These are phyloP conservation scores for Chlorodrepanis virens DNA, from an alignment of 2,113 vertebrate species.

Conservation along the genomic window DNA sequence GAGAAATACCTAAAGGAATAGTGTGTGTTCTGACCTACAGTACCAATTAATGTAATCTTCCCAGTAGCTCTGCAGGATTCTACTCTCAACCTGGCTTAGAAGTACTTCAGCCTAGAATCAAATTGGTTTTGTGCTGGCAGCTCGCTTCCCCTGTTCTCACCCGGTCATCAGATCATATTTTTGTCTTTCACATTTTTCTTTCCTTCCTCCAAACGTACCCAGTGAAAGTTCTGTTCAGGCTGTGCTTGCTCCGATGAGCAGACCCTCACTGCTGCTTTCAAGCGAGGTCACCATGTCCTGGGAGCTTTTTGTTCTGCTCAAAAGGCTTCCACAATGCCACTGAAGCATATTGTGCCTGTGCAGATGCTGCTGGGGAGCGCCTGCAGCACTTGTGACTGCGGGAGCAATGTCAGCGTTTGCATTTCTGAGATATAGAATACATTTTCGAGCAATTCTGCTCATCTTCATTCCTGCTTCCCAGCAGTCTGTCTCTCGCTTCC, in stretches of 20 bases:
- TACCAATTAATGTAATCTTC: background rate
- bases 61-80: background rate
- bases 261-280: background rate
- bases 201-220: background rate
- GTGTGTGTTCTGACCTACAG: background rate
- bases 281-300: constrained; percentile 26
- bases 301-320: constrained; percentile 51
- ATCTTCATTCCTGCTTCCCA: background rate
- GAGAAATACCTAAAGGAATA: background rate
- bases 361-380: background rate
- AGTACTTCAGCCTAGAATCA: background rate
- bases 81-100: background rate
- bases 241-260: background rate
- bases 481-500: background rate
- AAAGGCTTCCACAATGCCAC: constrained; percentile 24
- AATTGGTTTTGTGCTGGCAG: background rate
- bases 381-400: background rate
- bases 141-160: background rate
- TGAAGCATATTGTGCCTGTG: constrained; percentile 32
- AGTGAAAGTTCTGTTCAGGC: background rate
- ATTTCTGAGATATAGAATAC: background rate
- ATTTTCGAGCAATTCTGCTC: background rate
- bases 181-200: background rate
- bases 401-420: background rate
- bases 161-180: background rate